A percentile compares a stretch with the other conserved stretches of the same genome.
These are phyloP conservation scores for Epinephelus coioides DNA, from an alignment of 2,797 vertebrate genomes.

Conservation along the genomic window DNA sequence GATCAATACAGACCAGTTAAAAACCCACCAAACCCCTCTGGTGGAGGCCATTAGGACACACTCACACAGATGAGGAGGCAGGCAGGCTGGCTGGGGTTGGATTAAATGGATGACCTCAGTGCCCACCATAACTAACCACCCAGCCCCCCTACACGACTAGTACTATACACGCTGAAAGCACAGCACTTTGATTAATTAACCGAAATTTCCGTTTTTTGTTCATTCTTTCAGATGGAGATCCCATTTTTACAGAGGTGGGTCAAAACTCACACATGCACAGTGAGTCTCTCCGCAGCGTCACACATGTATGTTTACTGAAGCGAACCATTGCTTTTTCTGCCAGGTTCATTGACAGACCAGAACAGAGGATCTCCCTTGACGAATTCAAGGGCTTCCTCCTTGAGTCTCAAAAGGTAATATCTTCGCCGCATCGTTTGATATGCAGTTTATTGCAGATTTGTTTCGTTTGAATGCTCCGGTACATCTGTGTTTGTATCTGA, in stretches of 20 bases:
- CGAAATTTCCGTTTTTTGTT: constrained; percentile 27
- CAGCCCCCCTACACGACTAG: constrained; percentile 29
- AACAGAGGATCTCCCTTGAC: constrained; percentile 90
- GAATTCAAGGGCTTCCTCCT: constrained; percentile 94
- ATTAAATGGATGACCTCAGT: constrained; percentile 80
- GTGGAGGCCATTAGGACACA: constrained; percentile 81
- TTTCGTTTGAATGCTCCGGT: constrained; percentile 15
- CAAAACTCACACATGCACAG: not conserved
- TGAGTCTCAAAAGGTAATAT: constrained; percentile 92
- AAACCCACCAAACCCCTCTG: constrained; percentile 77
- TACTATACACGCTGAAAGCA: constrained; percentile 14
- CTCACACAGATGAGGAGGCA: constrained; percentile 48
- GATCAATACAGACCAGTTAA: constrained; percentile 85
- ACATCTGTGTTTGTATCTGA: constrained; percentile 34
- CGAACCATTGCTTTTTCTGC: constrained; percentile 29
- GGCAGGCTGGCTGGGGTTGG: constrained; percentile 61
- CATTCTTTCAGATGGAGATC: constrained; percentile 90
- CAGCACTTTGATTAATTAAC: constrained; percentile 39
- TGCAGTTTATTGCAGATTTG: not conserved
- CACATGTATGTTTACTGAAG: constrained; percentile 27
- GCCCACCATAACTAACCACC: constrained; percentile 37
- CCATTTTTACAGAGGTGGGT: constrained; percentile 90
- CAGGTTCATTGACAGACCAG: constrained; percentile 90
- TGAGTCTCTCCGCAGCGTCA: constrained; percentile 13
- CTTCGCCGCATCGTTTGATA: not conserved